Evolutionary conservation across 2,888 invertebrate species (phyloP).

Genomic region (Aphidoletes aphidimyza): DNA sequence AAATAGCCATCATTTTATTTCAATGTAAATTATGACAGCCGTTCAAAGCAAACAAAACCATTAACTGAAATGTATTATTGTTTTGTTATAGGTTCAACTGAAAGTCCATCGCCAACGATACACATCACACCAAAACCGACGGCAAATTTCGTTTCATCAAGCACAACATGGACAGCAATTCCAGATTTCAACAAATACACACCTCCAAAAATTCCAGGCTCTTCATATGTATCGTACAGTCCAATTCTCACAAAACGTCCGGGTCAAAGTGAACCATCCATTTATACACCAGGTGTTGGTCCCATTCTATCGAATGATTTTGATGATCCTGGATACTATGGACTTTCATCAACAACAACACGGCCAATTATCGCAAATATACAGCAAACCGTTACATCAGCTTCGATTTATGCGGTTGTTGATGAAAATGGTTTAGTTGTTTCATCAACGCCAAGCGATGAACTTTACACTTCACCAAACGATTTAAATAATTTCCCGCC

Average conservation of each 20-base stretch:
- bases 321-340: slow-evolving; percentile 66
- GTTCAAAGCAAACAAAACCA: no score
- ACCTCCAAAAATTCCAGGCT: slow-evolving; percentile 64
- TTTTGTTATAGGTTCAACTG: slow-evolving; percentile 65
- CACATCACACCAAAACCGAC: slow-evolving; percentile 78
- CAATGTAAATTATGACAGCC: no score
- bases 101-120: slow-evolving; percentile 72
- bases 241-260: slow-evolving; percentile 63
- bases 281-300: slow-evolving; percentile 10
- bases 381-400: slow-evolving; percentile 18
- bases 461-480: slow-evolving; percentile 75
- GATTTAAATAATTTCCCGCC: slow-evolving; percentile 85
- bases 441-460: slow-evolving; percentile 63
- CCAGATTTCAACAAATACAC: slow-evolving; percentile 58
- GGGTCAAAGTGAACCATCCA: not conserved
- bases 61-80: not conserved
- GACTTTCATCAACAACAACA: slow-evolving; percentile 57
- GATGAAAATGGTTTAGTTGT: not conserved
- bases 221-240: slow-evolving; percentile 65
- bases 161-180: slow-evolving; percentile 59
- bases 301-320: slow-evolving; percentile 62
- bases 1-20: no score
- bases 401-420: slow-evolving; percentile 15
- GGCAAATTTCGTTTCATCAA: slow-evolving; percentile 61
- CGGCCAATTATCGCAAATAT: not conserved